These are phyloP conservation scores for Tamandua tetradactyla DNA, from an alignment of 2,797 vertebrate species.

Conservation along the genomic window DNA sequence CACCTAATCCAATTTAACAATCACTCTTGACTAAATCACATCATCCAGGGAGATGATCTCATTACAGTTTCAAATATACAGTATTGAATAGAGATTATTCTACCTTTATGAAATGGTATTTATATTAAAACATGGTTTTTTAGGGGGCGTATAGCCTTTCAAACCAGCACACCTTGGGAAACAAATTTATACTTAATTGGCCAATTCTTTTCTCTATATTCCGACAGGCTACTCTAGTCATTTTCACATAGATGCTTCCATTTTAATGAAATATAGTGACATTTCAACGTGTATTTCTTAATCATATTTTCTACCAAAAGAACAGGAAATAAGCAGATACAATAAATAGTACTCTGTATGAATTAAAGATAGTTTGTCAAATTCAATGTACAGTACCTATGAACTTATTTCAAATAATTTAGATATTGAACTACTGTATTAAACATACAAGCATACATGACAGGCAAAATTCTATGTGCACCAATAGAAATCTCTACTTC, in stretches of 20 bases:
- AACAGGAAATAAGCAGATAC: background rate
- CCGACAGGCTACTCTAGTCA: too few species aligned
- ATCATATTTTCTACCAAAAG: background rate
- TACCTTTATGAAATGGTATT: too few species aligned
- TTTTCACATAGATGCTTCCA: background rate
- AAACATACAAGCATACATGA: background rate
- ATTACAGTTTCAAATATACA: too few species aligned
- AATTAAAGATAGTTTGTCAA: background rate
- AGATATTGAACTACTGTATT: background rate
- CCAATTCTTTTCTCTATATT: background rate
- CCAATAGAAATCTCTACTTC: background rate
- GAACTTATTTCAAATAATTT: background rate
- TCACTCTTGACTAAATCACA: too few species aligned
- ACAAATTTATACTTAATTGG: background rate
- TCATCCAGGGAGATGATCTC: too few species aligned
- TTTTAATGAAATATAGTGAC: background rate
- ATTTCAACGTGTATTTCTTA: background rate
- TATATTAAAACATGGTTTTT: too few species aligned
- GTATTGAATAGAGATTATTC: too few species aligned
- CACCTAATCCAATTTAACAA: too few species aligned
- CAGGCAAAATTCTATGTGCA: background rate
- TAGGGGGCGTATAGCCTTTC: too few species aligned
- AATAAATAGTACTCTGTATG: background rate
- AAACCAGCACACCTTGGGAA: too few species aligned
- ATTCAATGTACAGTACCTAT: background rate